These are phyloP conservation scores for Hypotaenidia philippensis DNA, from an alignment of 2,797 vertebrate genomes.

Conservation along the genomic window DNA sequence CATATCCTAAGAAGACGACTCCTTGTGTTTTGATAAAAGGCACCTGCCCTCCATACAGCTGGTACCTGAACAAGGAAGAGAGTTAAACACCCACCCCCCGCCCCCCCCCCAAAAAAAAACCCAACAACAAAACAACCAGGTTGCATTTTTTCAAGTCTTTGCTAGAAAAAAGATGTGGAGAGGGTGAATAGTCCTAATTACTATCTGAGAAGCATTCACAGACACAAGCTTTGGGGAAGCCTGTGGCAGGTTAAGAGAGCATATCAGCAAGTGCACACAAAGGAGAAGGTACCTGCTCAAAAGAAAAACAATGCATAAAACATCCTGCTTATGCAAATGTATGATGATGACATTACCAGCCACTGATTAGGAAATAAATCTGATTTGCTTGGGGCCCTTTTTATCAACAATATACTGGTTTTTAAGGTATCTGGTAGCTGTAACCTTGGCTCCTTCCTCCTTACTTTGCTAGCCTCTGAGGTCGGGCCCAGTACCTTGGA, in stretches of 20 bases:
- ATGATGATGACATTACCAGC: constrained; percentile 54
- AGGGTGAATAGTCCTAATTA: constrained; percentile 46
- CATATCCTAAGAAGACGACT: constrained; percentile 44
- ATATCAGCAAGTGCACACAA: not conserved
- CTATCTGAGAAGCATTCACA: constrained; percentile 29
- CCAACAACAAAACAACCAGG: not conserved
- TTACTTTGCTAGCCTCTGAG: not conserved
- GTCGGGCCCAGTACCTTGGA: not conserved
- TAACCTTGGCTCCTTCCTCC: not conserved
- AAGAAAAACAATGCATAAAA: constrained; percentile 44
- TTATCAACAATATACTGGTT: not conserved
- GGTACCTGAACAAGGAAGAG: not conserved
- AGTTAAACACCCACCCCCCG: not conserved
- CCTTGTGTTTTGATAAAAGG: constrained; percentile 31
- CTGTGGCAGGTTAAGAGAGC: constrained; percentile 28
- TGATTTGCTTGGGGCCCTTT: not conserved
- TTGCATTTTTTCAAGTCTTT: constrained; percentile 11
- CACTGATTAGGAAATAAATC: constrained; percentile 56
- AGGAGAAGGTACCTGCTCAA: constrained; percentile 15
- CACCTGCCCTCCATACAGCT: not conserved
- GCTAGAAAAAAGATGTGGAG: not conserved
- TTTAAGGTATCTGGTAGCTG: not conserved
- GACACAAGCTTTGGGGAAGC: constrained; percentile 62
- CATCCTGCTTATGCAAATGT: constrained; percentile 36
- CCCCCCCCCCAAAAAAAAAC: no score